phyloP scores from a whole-genome alignment of 2,888 invertebrate genomes.

The Tipula lateralis region DNA sequence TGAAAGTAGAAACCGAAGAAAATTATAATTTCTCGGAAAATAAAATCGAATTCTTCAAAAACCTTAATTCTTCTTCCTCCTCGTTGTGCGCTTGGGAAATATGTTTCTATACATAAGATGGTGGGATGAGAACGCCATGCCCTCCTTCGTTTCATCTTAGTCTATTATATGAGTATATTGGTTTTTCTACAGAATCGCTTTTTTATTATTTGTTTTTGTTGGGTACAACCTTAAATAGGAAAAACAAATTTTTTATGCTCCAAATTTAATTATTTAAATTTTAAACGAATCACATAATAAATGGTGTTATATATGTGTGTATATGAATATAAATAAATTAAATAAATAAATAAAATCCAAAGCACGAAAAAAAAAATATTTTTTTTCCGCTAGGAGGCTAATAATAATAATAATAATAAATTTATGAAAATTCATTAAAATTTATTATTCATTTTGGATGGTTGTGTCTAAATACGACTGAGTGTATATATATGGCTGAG shows the following conservation, averaged over 20 bases:
- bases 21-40: background rate
- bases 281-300: conserved; percentile 11
- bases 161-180: conserved; percentile 7
- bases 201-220: background rate
- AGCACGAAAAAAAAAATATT: background rate
- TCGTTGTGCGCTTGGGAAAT: background rate
- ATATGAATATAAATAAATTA: background rate
- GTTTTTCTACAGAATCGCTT: background rate
- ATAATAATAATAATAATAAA: background rate
- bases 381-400: background rate
- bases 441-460: background rate
- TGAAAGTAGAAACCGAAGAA: background rate
- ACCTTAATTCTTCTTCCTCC: background rate
- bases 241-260: background rate
- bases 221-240: background rate
- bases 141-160: background rate
- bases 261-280: conserved; percentile 9
- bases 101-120: background rate
- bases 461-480: background rate
- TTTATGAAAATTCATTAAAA: conserved; percentile 11
- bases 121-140: background rate
- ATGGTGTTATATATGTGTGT: background rate
- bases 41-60: background rate
- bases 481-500: background rate
- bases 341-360: background rate